Evolutionary conservation across 2,888 invertebrate genomes (phyloP), one percentile per base, ranked within the genome.

Genomic region (Agapostemon virescens): DNA sequence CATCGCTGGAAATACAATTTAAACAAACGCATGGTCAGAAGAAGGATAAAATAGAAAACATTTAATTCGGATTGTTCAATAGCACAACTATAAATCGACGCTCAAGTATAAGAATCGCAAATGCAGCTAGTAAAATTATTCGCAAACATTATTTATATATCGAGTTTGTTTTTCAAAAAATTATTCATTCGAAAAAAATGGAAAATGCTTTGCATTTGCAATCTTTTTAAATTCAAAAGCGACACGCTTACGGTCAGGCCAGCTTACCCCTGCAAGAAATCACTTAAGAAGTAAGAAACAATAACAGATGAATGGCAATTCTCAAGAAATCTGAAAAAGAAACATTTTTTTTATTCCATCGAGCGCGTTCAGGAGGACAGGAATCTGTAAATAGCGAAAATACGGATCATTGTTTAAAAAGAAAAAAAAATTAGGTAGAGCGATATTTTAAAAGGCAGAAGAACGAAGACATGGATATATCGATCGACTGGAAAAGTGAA

Each of bases 1-100:
- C 93, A 95, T 94, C 72, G 96, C 97, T 96, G 73, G 36, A 64
- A 63, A 67, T 71, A 76, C 20, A 73, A 55, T 6, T 61, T 55
- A 33, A 20, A 40, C 55, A 42, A 13, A 9, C 26, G 15, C 13
- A 42, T 7, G n/a, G 0, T 63, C 55, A n/a, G 64, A 80, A 30
- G n/a, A 69, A 52, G 45, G 11, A 15, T 63, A 36, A 30, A 36
- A 52, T 6, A n/a, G 20, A 26, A 20, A 36, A 23, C 23, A 5
- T 20, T 17, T 13, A 6, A 68, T 33, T 30, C 11, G n/a, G 23
- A 11, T 58, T 26, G 20, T 26, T 33, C n/a, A n/a, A 26, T 26
- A 20, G n/a, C 1, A n/a, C 13, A 7, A 36, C 69, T 64, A 11
- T 17, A 40, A 23, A 58, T 40, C 49, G n/a, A 7, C 40, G 7